These are phyloP conservation scores for Pseudachorutes palmiensis DNA, from an alignment of 1,140 invertebrate species.

Conservation along the genomic window DNA sequence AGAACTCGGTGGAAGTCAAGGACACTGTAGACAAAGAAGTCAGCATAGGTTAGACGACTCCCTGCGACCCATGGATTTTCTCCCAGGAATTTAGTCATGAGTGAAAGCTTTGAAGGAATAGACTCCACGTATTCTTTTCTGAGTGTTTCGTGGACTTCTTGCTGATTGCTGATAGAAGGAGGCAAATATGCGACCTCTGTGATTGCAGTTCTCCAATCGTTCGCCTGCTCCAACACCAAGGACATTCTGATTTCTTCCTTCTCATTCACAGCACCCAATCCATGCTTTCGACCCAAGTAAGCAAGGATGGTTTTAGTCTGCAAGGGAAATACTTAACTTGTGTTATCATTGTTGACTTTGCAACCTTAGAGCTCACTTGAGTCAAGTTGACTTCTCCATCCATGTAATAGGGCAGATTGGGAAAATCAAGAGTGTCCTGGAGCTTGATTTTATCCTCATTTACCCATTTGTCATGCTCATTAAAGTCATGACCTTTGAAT, in stretches of 20 bases:
- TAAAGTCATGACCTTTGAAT: neutral
- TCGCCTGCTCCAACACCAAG: neutral
- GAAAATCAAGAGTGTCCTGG: neutral
- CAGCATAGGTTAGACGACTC: neutral
- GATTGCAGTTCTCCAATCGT: neutral
- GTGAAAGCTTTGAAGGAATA: neutral
- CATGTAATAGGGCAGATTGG: conserved; percentile 6
- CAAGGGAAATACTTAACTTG: neutral
- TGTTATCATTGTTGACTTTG: neutral
- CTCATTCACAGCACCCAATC: neutral
- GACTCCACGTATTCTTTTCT: neutral
- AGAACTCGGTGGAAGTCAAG: neutral
- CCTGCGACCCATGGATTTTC: neutral
- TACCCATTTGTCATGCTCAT: neutral
- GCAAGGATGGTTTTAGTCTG: neutral
- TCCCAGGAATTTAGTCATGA: neutral
- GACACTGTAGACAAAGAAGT: neutral
- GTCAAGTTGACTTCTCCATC: neutral
- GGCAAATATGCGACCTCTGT: neutral
- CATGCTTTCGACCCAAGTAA: conserved; percentile 2
- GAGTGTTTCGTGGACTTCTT: neutral
- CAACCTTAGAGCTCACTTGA: neutral
- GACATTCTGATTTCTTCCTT: neutral
- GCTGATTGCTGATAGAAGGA: neutral
- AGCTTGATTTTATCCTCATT: neutral